Base-by-base conservation (phyloP, 2,888 invertebrate genomes). In the Platynereis dumerilii region DNA sequence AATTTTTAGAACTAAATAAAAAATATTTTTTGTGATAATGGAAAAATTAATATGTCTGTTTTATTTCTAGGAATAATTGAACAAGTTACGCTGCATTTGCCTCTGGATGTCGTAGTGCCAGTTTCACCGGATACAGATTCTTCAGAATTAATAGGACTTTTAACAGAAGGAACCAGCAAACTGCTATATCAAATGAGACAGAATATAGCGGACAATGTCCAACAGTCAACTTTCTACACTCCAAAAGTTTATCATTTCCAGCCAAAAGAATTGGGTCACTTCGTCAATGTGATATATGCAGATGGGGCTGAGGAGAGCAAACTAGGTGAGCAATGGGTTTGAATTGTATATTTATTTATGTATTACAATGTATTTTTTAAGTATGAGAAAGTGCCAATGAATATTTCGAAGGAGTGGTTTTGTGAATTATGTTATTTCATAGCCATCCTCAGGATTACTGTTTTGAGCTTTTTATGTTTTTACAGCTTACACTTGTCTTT, bases 171-270 rank as follows among this genome's bases (percentile, higher is more conserved):
- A 44, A 66, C 78, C 12, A 61, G 58, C 20, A 68, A 69, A n/a
- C 79, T 79, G 67, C 68, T 79, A 0, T 56, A 64, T 5, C 72
- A 74, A 12, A 69, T 78, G 72, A 69, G 72, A 55, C 58, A 68
- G 15, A 75, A 75, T 61, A 65, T 79, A 24, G 20, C 64, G 5
- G 42, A 22, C 22, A 22, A 26, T 26, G 42, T 58, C 42, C 20
- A n/a, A 58, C 24, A 1, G 15, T 7, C 26, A 28, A 39, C 39
- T 3, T 74, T 89, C n/a, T 85, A 86, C 70, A 82, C 88, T 60
- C 90, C 91, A 20, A 87, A 89, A 82, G 88, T 90, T 54, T 89
- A 89, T 80, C 94, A 94, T 82, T 94, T 91, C 80, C 88, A 89
- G 70, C 90, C 91, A 15, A 81, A 85, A 69, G 88, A 88, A 70